phyloP scores from a whole-genome alignment of 2,797 vertebrate genomes.

The Parauchenoglanis ngamensis region DNA sequence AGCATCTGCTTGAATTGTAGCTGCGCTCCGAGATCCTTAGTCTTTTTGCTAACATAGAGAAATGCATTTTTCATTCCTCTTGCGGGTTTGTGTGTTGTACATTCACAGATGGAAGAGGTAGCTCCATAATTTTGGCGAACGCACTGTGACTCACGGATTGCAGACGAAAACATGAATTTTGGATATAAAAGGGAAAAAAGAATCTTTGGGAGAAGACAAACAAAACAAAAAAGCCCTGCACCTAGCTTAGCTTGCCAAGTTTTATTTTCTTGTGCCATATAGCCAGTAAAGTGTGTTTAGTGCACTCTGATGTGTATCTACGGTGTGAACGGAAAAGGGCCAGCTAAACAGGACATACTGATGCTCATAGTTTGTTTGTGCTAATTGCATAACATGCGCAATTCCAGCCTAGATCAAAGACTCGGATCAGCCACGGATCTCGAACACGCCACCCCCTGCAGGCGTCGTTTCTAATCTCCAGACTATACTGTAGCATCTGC shows the following conservation, averaged over 20 bases:
- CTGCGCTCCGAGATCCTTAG: background rate
- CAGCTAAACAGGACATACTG: slow-evolving; percentile 14
- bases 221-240: background rate
- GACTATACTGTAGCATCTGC: background rate
- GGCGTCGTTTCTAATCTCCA: slow-evolving; percentile 29
- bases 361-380: slow-evolving; percentile 52
- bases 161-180: background rate
- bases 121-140: background rate
- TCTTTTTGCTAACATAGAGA: slow-evolving; percentile 5
- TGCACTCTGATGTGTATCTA: background rate
- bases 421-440: background rate
- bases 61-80: background rate
- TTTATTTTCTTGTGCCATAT: background rate
- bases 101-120: background rate
- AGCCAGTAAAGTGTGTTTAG: background rate
- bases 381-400: slow-evolving; percentile 37
- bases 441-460: background rate
- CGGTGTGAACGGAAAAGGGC: slow-evolving; percentile 8
- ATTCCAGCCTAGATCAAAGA: slow-evolving; percentile 17
- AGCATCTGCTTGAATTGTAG: slow-evolving; percentile 5
- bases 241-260: background rate
- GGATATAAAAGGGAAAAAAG: background rate
- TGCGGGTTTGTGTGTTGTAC: background rate
- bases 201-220: background rate
- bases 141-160: background rate